Evolutionary conservation across 2,888 invertebrate genomes (phyloP), one percentile per base, ranked within the genome.

Genomic region (Acleris laterana): DNA sequence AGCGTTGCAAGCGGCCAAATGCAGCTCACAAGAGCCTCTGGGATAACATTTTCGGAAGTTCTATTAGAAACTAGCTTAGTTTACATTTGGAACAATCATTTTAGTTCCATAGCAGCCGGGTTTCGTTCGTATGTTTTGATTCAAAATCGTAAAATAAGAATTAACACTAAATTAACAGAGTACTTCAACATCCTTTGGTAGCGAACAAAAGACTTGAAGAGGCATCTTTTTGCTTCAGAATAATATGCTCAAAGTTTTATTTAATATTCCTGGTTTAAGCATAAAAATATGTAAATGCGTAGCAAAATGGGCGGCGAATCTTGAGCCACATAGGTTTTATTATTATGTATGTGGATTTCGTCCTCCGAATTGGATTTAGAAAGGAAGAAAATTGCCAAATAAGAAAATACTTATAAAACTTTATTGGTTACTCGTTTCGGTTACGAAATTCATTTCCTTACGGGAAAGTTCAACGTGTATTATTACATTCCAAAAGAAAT

Each of bases 1-100:
- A 58, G 50, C 50, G 46, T 46, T 56, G 50, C 61, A 66, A 50
- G 55, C 64, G 55, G 55, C 61, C 56, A 61, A 61, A 57, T 66
- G 56, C 17, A 65, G 55, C 59, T 59, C 6, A 32, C 19, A 17
- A 52, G 38, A 16, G 53, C 11, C 42, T 13, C 3, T 25, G 20
- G 11, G 44, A 53, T 49, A 28, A n/a, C 49, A 50, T 44, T 49
- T 61, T 66, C 51, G 11, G 61, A 62, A 49, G 22, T 51, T 51
- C 32, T 58, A 63, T 56, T 63, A 57, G 57, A 44, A 38, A 19
- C 13, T 3, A 25, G 50, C 50, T 51, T 51, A 28, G 42, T 57
- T 57, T 51, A 46, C 44, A 57, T 63, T 25, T 50, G 50, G 50
- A 42, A 50, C 32, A 50, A 51, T 57, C 50, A 55, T 55, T 56